These are phyloP conservation scores for Paratrypauchen microcephalus DNA, from an alignment of 2,797 vertebrate species.

Conservation along the genomic window DNA sequence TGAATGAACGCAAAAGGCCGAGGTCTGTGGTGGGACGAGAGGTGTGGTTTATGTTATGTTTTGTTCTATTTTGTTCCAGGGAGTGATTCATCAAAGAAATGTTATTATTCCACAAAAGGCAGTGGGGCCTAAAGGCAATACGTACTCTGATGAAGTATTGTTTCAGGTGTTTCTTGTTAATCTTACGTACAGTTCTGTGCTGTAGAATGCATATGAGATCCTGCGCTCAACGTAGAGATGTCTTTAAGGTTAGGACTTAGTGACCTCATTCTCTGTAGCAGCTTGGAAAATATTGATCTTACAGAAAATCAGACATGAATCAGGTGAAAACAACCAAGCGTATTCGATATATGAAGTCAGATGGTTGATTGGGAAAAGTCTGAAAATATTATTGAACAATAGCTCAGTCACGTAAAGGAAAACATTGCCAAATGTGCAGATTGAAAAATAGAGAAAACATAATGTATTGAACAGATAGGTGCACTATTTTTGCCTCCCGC, in stretches of 20 bases:
- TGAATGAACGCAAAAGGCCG: background rate
- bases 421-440: background rate
- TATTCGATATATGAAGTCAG: background rate
- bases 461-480: too few species aligned
- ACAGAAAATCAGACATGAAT: background rate
- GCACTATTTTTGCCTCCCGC: too few species aligned
- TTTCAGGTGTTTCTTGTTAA: conserved; percentile 31
- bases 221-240: conserved; percentile 28
- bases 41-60: background rate
- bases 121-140: conserved; percentile 37
- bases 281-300: background rate
- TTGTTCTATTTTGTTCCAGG: conserved; percentile 7
- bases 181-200: conserved; percentile 30
- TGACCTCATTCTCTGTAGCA: conserved; percentile 14
- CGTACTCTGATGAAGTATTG: conserved; percentile 47
- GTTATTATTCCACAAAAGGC: conserved; percentile 23
- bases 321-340: background rate
- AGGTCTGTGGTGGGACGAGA: conserved; percentile 10
- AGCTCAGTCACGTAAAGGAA: background rate
- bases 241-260: conserved; percentile 38
- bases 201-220: conserved; percentile 11
- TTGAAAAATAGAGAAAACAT: too few species aligned
- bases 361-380: background rate
- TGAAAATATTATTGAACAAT: background rate
- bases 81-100: conserved; percentile 44